Evolutionary conservation across 2,888 invertebrate species (phyloP), one percentile per base, ranked within the genome.

Genomic region (Cyclophora punctaria): DNA sequence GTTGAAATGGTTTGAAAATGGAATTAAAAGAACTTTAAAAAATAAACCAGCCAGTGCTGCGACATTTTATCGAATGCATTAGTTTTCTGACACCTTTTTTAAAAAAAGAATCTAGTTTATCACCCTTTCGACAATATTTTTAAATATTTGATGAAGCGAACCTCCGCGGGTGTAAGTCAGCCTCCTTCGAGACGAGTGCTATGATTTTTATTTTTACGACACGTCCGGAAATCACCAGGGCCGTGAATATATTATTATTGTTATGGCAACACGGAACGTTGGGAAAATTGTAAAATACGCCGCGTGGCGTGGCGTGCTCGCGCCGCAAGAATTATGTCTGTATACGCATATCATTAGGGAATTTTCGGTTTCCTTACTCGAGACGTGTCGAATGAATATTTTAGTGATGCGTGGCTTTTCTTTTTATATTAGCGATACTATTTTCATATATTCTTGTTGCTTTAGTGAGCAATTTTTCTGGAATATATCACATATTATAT

Each of bases 211-310:
- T 80, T 82, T 78, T 80, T 81, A 81, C 79, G 81, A 80, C 78
- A 75, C 80, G 73, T 76, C 73, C 73, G 76, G 77, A 81, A 85
- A 83, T 83, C 84, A 84, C 82, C 79, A 74, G 78, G 74, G 74
- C 78, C 75, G 75, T 81, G 83, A 85, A 86, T 85, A 84, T 83
- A 84, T 86, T 86, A 84, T 85, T 80, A 84, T 84, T 83, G 82
- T 84, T 83, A 85, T 83, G 78, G 81, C 74, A 80, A 79, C 80
- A 78, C 80, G 71, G 78, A 73, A 74, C 71, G 75, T 68, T 73
- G 78, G 75, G 77, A 78, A 80, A 79, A 83, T 83, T 83, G 83
- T 83, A 75, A 83, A 83, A 81, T 83, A 82, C 78, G 74, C 74
- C 68, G 64, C 70, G 71, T 73, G 71, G 82, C 78, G 74, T 74